A percentile compares a stretch with the other conserved stretches of the same genome.
Evolutionary conservation across 2,113 vertebrate genomes (phyloP).

Genomic region (Xiphophorus maculatus): DNA sequence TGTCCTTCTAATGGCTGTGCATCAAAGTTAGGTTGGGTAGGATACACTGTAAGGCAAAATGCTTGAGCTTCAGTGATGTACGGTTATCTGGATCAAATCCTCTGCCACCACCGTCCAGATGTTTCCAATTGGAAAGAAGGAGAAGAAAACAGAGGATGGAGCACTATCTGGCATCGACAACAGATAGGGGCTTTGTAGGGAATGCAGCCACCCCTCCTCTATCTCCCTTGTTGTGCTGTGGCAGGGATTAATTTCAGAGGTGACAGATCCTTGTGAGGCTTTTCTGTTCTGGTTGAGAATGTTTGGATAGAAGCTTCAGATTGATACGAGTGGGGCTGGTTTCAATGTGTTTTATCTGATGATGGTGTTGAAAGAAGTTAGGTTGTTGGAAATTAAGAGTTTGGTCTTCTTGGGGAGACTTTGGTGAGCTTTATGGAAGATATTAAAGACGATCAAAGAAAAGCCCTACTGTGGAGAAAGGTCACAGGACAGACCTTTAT

Average conservation of each 20-base stretch:
- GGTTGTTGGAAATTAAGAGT: constrained; percentile 16
- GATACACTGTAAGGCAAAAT: constrained; percentile 23
- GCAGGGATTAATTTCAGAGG: constrained; percentile 63
- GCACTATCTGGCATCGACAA: constrained; percentile 36
- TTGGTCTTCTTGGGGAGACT: constrained; percentile 38
- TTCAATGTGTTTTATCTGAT: constrained; percentile 4
- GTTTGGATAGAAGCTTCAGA: constrained; percentile 26
- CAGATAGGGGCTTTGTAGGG: constrained; percentile 58
- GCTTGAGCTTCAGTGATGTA: constrained; percentile 25
- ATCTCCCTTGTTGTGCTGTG: constrained; percentile 55
- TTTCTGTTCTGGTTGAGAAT: constrained; percentile 40
- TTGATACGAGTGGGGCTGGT: constrained; percentile 10
- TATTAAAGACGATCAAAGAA: constrained; percentile 62
- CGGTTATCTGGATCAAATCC: constrained; percentile 35
- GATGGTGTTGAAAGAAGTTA: background rate
- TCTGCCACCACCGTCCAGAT: constrained; percentile 66
- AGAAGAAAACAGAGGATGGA: constrained; percentile 32
- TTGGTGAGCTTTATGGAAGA: constrained; percentile 30
- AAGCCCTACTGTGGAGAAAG: constrained; percentile 44
- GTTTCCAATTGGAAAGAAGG: constrained; percentile 72
- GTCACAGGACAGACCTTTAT: constrained; percentile 62
- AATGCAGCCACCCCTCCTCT: constrained; percentile 44
- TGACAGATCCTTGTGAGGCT: constrained; percentile 55
- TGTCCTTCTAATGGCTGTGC: constrained; percentile 40
- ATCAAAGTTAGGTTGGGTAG: constrained; percentile 31